Conservation (phyloP, 1,140 invertebrate species). For the Nomia melanderi region DNA sequence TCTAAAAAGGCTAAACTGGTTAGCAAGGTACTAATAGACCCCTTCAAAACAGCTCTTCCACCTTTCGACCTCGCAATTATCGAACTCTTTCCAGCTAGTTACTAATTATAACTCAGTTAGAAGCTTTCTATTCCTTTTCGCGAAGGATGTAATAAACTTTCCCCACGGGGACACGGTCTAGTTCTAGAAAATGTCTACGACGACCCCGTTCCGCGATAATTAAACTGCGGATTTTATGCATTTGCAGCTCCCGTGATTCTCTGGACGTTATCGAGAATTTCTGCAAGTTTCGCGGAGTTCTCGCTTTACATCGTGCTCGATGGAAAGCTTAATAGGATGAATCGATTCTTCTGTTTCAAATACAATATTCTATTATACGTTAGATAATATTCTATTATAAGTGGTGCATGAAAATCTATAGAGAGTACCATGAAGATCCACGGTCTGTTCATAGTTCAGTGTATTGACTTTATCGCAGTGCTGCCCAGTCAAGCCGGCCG, state of each 20-base stretch:
- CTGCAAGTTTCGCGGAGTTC: too few relatives aligned
- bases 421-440: too few relatives aligned
- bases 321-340: too few relatives aligned
- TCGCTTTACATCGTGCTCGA: too few relatives aligned
- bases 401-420: too few relatives aligned
- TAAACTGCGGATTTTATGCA: too few relatives aligned
- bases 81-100: not conserved
- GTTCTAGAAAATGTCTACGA: not conserved
- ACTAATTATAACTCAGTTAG: not conserved
- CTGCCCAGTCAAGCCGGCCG: too few relatives aligned
- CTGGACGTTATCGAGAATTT: too few relatives aligned
- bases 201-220: not conserved
- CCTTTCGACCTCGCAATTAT: not conserved
- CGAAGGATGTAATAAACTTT: not conserved
- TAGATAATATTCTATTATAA: too few relatives aligned
- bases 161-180: not conserved
- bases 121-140: not conserved
- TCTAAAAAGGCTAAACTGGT: conserved; percentile 4
- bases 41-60: conserved; percentile 5
- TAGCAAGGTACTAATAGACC: not conserved
- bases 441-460: not conserved
- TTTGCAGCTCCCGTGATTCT: too few relatives aligned
- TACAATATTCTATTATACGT: too few relatives aligned
- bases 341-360: too few relatives aligned
- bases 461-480: not conserved